Conservation (phyloP, 2,797 vertebrate genomes). For the Molothrus ater region DNA sequence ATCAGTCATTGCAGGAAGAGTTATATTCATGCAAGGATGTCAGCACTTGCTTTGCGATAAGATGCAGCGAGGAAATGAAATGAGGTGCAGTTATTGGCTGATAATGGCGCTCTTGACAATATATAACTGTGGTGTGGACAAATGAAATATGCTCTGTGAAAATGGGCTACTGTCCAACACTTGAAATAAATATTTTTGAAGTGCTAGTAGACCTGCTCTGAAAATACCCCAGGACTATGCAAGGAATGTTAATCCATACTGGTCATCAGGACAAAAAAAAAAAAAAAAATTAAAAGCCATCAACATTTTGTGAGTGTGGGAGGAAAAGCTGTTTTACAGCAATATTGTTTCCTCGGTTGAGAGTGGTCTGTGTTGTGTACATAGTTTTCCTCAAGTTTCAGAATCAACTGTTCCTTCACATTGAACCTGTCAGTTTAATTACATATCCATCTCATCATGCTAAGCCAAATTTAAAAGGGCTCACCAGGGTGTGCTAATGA, state of each 20-base stretch:
- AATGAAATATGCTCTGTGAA: not conserved
- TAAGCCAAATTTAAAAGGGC: not conserved
- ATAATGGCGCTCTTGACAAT: not conserved
- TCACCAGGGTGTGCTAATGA: not conserved
- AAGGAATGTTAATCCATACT: not conserved
- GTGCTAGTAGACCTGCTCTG: not conserved
- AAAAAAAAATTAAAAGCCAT: not conserved
- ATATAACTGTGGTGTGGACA: not conserved
- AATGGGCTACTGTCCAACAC: not conserved
- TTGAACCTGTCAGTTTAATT: not conserved
- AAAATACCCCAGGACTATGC: not conserved
- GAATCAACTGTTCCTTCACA: not conserved
- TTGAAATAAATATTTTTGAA: not conserved
- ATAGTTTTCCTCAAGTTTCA: not conserved
- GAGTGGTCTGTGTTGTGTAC: not conserved
- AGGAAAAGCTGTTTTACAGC: not conserved
- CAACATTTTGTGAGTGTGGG: not conserved
- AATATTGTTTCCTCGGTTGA: not conserved
- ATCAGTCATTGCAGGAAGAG: not conserved
- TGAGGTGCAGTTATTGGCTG: slow-evolving; percentile 1
- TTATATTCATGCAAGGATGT: not conserved
- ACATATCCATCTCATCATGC: not conserved
- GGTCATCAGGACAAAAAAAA: not conserved
- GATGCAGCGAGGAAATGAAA: slow-evolving; percentile 3
- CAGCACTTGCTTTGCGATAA: not conserved